Conservation (phyloP, 2,113 vertebrate species). For the Procavia capensis region DNA sequence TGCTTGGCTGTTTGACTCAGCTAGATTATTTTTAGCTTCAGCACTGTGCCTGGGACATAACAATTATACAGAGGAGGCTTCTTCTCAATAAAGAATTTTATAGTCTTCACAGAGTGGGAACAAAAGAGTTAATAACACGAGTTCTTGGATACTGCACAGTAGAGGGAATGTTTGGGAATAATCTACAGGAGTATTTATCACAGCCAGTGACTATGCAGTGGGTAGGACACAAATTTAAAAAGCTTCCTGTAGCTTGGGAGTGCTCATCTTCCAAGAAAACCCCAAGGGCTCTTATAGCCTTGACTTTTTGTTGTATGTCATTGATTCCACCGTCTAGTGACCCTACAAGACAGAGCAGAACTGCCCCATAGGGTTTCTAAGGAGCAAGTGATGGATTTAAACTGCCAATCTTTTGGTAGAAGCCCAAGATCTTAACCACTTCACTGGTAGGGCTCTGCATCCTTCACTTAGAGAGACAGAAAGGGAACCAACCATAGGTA, state of each 20-base stretch:
- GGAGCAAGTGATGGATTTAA: too few relatives aligned
- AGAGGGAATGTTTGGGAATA: background rate
- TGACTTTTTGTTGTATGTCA: too few relatives aligned
- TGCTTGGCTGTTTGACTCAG: background rate
- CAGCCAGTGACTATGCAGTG: background rate
- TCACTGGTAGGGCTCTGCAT: too few relatives aligned
- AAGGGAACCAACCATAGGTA: background rate
- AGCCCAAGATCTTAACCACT: too few relatives aligned
- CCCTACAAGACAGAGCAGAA: too few relatives aligned
- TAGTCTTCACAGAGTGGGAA: background rate
- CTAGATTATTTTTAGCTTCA: background rate
- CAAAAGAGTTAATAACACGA: background rate
- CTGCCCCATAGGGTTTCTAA: too few relatives aligned
- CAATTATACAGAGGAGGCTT: background rate
- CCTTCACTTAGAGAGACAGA: background rate
- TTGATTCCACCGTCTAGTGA: too few relatives aligned
- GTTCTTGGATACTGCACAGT: background rate
- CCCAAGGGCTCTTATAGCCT: background rate
- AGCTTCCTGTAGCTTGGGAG: background rate
- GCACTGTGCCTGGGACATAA: background rate
- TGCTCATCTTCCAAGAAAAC: background rate
- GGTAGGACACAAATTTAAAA: background rate
- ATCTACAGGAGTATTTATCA: background rate
- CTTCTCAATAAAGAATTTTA: background rate
- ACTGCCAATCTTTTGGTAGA: too few relatives aligned